phyloP scores from a whole-genome alignment of 2,113 vertebrate species.

The Paraplagusia blochii region DNA sequence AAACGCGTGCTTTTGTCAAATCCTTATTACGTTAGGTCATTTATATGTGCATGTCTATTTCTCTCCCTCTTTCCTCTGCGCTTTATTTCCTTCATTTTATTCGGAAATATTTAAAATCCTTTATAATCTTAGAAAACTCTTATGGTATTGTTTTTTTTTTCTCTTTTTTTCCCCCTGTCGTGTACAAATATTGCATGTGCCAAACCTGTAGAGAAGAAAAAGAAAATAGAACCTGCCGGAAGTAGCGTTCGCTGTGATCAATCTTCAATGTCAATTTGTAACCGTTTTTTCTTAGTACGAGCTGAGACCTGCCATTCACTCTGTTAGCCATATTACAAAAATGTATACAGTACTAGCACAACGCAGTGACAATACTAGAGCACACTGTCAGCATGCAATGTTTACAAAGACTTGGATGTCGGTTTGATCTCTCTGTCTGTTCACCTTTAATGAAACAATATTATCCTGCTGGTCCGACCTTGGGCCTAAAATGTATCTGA shows the following conservation, averaged over 20 bases:
- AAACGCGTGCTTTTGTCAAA: constrained; percentile 28
- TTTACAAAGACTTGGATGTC: constrained; percentile 7
- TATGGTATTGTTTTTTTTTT: constrained; percentile 26
- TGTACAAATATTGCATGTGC: constrained; percentile 58
- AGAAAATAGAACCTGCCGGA: constrained; percentile 43
- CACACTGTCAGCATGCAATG: constrained; percentile 23
- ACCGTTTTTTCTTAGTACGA: constrained; percentile 17
- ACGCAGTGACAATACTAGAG: constrained; percentile 29
- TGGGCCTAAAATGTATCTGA: constrained; percentile 5
- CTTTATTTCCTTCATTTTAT: constrained; percentile 28
- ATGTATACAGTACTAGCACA: constrained; percentile 26
- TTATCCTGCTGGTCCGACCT: constrained; percentile 12
- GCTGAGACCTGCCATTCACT: constrained; percentile 14
- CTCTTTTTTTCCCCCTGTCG: constrained; percentile 31
- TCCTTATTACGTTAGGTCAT: not conserved
- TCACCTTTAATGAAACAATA: not conserved
- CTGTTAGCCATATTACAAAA: constrained; percentile 15
- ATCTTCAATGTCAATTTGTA: constrained; percentile 17
- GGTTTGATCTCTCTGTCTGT: constrained; percentile 13
- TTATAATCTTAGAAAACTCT: constrained; percentile 20
- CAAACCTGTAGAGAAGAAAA: constrained; percentile 53
- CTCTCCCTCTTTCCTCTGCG: constrained; percentile 1
- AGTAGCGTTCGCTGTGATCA: constrained; percentile 55
- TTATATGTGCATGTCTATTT: too few relatives aligned
- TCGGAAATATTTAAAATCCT: constrained; percentile 33